Evolutionary conservation across 2,113 vertebrate genomes (phyloP).

Genomic region (Chunga burmeisteri): DNA sequence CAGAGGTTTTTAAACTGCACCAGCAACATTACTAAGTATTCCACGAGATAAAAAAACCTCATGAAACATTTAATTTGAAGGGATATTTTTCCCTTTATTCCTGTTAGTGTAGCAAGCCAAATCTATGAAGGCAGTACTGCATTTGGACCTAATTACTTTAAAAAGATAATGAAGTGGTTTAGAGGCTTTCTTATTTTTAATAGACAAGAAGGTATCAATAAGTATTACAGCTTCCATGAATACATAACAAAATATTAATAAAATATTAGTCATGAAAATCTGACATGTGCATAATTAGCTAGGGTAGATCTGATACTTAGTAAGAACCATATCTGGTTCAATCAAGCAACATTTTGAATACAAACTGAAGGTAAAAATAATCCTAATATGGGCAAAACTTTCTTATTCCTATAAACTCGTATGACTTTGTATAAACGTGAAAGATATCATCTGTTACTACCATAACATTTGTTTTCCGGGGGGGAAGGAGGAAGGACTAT

Average conservation of each 20-base stretch:
- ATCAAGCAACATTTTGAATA: constrained; percentile 10
- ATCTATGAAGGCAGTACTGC: neutral
- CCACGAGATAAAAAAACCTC: neutral
- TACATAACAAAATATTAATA: constrained; percentile 16
- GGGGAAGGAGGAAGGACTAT: neutral
- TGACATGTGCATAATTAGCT: constrained; percentile 23
- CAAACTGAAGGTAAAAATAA: constrained; percentile 28
- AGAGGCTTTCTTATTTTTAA: neutral
- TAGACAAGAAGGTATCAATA: neutral
- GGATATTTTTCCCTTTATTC: neutral
- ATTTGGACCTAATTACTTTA: neutral
- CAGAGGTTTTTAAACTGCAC: neutral
- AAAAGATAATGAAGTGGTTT: neutral
- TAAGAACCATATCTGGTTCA: neutral
- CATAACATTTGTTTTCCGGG: neutral
- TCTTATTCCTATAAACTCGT: neutral
- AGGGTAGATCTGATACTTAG: neutral
- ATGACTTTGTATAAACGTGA: neutral
- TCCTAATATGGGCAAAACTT: neutral
- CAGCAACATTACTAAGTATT: neutral
- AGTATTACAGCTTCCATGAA: neutral
- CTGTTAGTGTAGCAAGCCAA: neutral
- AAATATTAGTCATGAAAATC: constrained; percentile 27
- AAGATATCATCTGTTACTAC: neutral
- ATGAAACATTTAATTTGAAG: neutral